Evolutionary conservation across 2,113 vertebrate genomes (phyloP), one percentile per base, ranked within the genome.

Genomic region (Dunckerocampus dactyliophorus): DNA sequence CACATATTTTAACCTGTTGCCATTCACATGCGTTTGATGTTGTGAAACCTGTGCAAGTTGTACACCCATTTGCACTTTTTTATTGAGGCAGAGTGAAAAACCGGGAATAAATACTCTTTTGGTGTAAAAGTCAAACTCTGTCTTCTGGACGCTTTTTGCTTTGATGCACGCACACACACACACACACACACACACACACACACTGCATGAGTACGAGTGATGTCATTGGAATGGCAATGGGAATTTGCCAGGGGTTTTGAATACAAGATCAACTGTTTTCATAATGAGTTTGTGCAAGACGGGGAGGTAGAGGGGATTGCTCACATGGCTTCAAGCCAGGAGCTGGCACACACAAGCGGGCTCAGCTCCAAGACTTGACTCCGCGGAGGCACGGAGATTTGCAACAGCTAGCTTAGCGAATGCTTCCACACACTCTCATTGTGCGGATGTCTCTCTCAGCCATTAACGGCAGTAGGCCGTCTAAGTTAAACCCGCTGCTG

Each of bases 51-150:
- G 84, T 88, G 89, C 87, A 87, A 82, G 82, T 77, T 89, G 85
- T 88, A 86, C 79, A 85, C 77, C 12, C 62, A 76, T 75, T 74
- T 92, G 89, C 86, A 89, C 84, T 83, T 87, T 79, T 56, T 42
- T 42, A 43, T 43, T 85, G 86, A 88, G 89, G 84, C 87, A 82
- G 89, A 89, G 89, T 91, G 90, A 89, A 88, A 86, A 88, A 88
- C 81, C 88, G 82, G 85, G 83, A 92, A 90, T 91, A 92, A 91
- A 92, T 86, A 86, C 89, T 88, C 87, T 87, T 88, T 89, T 92
- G 90, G 85, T 90, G 73, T 89, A 87, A 85, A 75, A 56, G 21
- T 21, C 11, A 39, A 15, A 15, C 37, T 11, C n/a, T 39, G n/a
- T n/a, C n/a, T 37, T 31, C 19, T 11, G n/a, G n/a, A 11, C 1